Conservation (phyloP, 1,140 invertebrate genomes). For the Homalodisca vitripennis region DNA sequence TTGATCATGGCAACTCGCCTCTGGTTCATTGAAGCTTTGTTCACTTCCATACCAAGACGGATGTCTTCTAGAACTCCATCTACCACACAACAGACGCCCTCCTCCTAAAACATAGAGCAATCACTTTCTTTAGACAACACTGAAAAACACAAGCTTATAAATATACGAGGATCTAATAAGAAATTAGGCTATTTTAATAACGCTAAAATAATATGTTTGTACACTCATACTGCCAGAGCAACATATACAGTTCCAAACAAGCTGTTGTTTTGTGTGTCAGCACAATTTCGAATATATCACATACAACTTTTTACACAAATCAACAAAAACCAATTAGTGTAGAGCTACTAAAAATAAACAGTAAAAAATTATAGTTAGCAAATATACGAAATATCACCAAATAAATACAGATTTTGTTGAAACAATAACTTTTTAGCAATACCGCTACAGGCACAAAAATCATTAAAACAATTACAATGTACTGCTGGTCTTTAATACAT, state of each 20-base stretch:
- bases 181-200: neutral
- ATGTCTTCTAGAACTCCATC: conserved; percentile 96
- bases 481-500: conserved; percentile 23
- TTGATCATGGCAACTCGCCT: conserved; percentile 88
- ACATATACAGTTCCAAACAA: neutral
- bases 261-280: neutral
- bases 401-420: neutral
- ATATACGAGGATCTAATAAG: neutral
- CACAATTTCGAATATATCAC: too few species aligned
- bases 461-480: neutral
- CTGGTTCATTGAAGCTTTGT: conserved; percentile 90
- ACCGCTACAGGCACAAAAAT: neutral
- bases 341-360: neutral
- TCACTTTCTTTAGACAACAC: neutral
- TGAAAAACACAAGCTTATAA: neutral
- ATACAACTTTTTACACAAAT: too few species aligned
- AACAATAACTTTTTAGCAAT: neutral
- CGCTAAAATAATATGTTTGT: neutral
- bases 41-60: conserved; percentile 89
- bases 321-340: too few species aligned
- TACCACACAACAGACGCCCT: conserved; percentile 84
- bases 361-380: neutral
- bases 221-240: neutral
- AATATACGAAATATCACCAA: neutral
- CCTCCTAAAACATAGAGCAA: conserved; percentile 59